Percentiles rank a stretch among this genome's conserved stretches.
phyloP scores from a whole-genome alignment of 2,113 vertebrate genomes.

The Platysternon megacephalum region DNA sequence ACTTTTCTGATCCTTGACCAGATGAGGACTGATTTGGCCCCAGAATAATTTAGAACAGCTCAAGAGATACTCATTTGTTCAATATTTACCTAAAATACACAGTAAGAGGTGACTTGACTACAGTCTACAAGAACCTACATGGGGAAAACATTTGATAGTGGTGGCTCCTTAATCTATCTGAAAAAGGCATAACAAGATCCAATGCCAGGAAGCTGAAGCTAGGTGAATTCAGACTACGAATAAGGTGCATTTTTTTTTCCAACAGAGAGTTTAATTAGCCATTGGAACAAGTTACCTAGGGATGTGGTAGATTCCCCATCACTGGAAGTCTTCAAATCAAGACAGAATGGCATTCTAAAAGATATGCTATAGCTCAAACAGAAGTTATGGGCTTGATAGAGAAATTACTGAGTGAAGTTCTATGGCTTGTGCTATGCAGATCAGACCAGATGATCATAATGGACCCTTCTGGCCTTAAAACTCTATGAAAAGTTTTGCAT shows the following conservation, averaged over 20 bases:
- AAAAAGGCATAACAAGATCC: too few relatives aligned
- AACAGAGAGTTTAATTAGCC: not conserved
- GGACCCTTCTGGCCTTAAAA: not conserved
- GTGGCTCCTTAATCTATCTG: too few relatives aligned
- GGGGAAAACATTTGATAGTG: too few relatives aligned
- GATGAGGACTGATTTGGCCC: not conserved
- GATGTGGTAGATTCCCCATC: not conserved
- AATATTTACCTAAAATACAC: too few relatives aligned
- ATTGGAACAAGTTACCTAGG: not conserved
- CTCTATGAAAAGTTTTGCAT: not conserved
- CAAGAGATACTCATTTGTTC: too few relatives aligned
- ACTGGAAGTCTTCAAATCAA: not conserved
- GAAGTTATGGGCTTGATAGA: not conserved
- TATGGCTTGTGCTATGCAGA: not conserved
- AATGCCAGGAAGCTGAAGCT: too few relatives aligned
- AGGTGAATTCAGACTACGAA: too few relatives aligned
- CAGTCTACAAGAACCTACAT: too few relatives aligned
- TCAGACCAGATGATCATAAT: not conserved
- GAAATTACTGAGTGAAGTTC: not conserved
- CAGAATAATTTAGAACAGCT: not conserved
- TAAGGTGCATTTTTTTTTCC: too few relatives aligned
- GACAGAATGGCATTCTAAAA: not conserved
- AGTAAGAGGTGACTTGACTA: too few relatives aligned
- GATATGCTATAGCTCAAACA: not conserved
- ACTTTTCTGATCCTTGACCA: not conserved